Evolutionary conservation across 2,797 vertebrate genomes (phyloP).

Genomic region (Staurois parvus): DNA sequence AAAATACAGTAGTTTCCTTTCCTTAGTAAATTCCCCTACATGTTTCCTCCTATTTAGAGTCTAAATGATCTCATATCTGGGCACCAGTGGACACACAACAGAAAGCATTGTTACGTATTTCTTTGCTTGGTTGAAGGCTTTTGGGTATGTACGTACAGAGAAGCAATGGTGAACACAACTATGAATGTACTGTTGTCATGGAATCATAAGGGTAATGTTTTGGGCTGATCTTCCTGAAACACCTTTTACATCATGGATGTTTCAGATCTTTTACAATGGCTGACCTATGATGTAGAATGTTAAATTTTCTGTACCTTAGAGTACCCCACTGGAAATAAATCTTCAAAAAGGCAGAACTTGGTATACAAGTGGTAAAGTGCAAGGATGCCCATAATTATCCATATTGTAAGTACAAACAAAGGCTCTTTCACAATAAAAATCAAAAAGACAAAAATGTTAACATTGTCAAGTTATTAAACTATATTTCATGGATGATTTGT

Average conservation of each 20-base stretch:
- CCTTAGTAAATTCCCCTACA: background rate
- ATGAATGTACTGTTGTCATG: background rate
- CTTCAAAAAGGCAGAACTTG: background rate
- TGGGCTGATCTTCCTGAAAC: background rate
- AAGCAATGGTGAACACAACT: background rate
- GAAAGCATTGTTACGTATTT: constrained; percentile 13
- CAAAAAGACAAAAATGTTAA: background rate
- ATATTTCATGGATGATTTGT: too few relatives aligned
- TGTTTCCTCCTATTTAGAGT: constrained; percentile 44
- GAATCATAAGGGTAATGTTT: background rate
- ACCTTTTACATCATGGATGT: background rate
- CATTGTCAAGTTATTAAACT: too few relatives aligned
- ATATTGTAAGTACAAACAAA: background rate
- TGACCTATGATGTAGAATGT: background rate
- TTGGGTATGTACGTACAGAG: background rate
- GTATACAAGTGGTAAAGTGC: background rate
- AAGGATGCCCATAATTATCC: background rate
- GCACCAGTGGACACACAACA: background rate
- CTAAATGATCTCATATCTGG: background rate
- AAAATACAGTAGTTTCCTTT: constrained; percentile 42
- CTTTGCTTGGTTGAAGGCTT: background rate
- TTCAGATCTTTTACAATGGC: constrained; percentile 5
- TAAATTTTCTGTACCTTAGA: too few relatives aligned
- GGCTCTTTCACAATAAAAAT: background rate
- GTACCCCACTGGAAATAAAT: too few relatives aligned